phyloP scores from a whole-genome alignment of 2,888 invertebrate genomes.

The Odontocerum albicorne region DNA sequence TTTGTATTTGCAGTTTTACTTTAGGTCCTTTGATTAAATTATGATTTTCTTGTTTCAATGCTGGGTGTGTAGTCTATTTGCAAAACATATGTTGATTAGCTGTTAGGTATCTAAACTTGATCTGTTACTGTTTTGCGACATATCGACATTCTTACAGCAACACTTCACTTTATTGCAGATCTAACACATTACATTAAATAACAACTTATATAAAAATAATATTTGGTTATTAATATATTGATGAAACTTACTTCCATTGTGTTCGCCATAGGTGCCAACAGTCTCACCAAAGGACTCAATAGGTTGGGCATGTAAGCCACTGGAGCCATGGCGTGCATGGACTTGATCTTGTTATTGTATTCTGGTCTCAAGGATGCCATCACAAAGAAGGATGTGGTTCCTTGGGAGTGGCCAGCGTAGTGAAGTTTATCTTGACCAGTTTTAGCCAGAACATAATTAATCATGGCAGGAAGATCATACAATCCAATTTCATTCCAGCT shows the following conservation, averaged over 20 bases:
- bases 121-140: no score
- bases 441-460: conserved; percentile 63
- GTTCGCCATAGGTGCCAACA: conserved; percentile 51
- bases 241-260: conserved; percentile 49
- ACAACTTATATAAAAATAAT: no score
- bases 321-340: conserved; percentile 63
- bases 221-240: neutral
- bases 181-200: no score
- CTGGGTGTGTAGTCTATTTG: no score
- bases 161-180: no score
- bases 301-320: conserved; percentile 57
- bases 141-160: no score
- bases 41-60: no score
- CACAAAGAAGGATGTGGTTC: conserved; percentile 64
- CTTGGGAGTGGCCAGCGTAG: conserved; percentile 75
- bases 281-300: conserved; percentile 52
- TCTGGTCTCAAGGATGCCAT: conserved; percentile 59
- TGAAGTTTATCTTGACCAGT: conserved; percentile 61
- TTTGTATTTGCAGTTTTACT: no score
- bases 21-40: no score
- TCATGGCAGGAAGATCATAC: conserved; percentile 74
- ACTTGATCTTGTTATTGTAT: conserved; percentile 60
- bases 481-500: conserved; percentile 79
- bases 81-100: no score
- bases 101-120: no score